Base-by-base conservation (phyloP, 2,888 invertebrate species). In the Morpho achilles region DNA sequence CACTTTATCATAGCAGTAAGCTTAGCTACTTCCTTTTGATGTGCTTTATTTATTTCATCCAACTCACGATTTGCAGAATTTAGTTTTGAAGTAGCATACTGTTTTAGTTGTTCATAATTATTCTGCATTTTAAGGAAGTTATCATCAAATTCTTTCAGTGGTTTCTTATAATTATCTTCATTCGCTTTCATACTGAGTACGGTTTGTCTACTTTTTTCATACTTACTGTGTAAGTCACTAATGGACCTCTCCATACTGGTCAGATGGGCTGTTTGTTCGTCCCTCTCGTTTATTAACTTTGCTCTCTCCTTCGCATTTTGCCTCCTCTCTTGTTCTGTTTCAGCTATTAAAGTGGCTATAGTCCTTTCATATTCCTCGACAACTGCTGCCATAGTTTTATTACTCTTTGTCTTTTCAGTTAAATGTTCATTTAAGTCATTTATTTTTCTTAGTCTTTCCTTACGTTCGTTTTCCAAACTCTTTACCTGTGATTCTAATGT, bases 31-130 rank as follows among this genome's bases (percentile, higher is more conserved):
- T 98, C 98, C 16, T 94, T 91, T 72, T 96, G 94, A 71, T 95
- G 95, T 48, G 94, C 91, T 69, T 93, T 94, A 69, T 94, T 94
- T 66, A 94, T 90, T 62, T 93, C 92, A 67, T 96, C 95, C 71
- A 97, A 92, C 81, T 98, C 98, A 73, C 94, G 93, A 81, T 97
- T 97, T 0, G 87, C 87, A 50, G 84, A 79, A 69, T 90, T 96
- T 60, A 98, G 91, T 85, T 97, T 97, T 56, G 95, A 94, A 77
- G 96, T 96, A 40, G 98, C 98, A 77, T 98, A 97, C 69, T 94
- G 94, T 83, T 97, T 97, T 65, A 98, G 91, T 67, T 95, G 92
- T 68, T 96, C 96, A 77, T 97, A 97, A 80, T 96, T 95, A 65
- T 94, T 94, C 74, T 97, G 96, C 82, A 96, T 94, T 91, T 79